Percentiles rank a stretch among this genome's conserved stretches.
Evolutionary conservation across 2,888 invertebrate genomes (phyloP).

Genomic region (Schizotus pectinicornis): DNA sequence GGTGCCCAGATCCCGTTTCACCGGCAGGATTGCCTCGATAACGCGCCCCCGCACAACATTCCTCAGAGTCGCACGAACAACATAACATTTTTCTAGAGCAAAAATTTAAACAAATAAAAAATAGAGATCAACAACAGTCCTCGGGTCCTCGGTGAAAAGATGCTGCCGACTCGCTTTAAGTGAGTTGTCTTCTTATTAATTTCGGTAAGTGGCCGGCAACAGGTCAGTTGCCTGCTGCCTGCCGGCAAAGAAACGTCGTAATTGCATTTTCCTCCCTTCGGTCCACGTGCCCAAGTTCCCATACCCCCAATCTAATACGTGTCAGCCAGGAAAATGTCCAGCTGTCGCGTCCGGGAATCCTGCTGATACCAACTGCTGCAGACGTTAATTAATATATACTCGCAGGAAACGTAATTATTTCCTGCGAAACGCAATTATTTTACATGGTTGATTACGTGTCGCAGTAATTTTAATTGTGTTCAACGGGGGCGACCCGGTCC

Average conservation of each 20-base stretch:
- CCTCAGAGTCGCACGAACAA: background rate
- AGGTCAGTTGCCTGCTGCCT: slow-evolving; percentile 29
- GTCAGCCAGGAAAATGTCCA: slow-evolving; percentile 33
- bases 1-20: slow-evolving; percentile 6
- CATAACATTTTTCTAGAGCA: too few species aligned
- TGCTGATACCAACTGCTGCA: slow-evolving; percentile 57
- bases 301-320: slow-evolving; percentile 44
- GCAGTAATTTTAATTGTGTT: slow-evolving; percentile 51
- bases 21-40: background rate
- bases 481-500: slow-evolving; percentile 29
- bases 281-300: slow-evolving; percentile 55
- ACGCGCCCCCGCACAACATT: background rate
- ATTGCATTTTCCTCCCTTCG: slow-evolving; percentile 25
- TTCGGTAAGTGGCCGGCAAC: slow-evolving; percentile 15
- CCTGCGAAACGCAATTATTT: slow-evolving; percentile 50
- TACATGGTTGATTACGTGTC: slow-evolving; percentile 51
- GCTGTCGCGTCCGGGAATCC: slow-evolving; percentile 46
- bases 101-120: too few species aligned
- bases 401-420: slow-evolving; percentile 54
- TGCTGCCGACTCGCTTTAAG: too few species aligned
- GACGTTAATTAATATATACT: slow-evolving; percentile 61
- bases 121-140: too few species aligned
- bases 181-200: too few species aligned
- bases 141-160: too few species aligned
- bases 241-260: slow-evolving; percentile 2